Percentiles rank a stretch among this genome's conserved stretches.
phyloP scores from a whole-genome alignment of 2,888 invertebrate genomes.

The Drosophila lacicola region DNA sequence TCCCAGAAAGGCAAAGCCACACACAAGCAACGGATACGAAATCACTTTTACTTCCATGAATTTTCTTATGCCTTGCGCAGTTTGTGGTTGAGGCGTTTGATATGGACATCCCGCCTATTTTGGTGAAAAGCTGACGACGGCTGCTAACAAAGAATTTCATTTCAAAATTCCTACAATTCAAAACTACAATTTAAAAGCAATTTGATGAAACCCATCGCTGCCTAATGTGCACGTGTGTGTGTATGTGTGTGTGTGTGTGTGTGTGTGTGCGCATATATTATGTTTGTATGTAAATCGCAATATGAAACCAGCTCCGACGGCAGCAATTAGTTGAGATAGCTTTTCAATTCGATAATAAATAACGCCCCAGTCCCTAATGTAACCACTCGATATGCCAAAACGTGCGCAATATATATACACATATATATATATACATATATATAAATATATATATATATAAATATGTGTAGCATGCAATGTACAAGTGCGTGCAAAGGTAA shows the following conservation, averaged over 20 bases:
- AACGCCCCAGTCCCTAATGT: not conserved
- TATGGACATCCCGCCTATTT: conserved; percentile 34
- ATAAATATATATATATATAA: not conserved
- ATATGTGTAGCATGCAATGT: no score
- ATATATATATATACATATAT: not conserved
- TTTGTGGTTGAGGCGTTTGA: conserved; percentile 29
- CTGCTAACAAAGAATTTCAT: conserved; percentile 57
- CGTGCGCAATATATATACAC: no score
- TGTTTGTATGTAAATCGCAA: no score
- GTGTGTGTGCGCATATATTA: no score
- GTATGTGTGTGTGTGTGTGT: no score
- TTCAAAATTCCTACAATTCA: conserved; percentile 59
- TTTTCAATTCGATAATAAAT: conserved; percentile 40
- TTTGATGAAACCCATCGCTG: not conserved
- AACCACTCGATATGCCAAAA: no score
- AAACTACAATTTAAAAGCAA: conserved; percentile 22
- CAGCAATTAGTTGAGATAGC: conserved; percentile 17
- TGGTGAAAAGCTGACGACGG: conserved; percentile 21
- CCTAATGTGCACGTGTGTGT: not conserved
- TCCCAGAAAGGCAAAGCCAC: conserved; percentile 3
- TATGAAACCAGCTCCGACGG: no score
- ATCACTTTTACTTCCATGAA: conserved; percentile 23
- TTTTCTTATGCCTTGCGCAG: conserved; percentile 27
- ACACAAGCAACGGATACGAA: conserved; percentile 5
- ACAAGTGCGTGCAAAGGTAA: not conserved